These are phyloP conservation scores for Eugnorisma glareosa DNA, from an alignment of 2,888 invertebrate genomes.

Conservation along the genomic window DNA sequence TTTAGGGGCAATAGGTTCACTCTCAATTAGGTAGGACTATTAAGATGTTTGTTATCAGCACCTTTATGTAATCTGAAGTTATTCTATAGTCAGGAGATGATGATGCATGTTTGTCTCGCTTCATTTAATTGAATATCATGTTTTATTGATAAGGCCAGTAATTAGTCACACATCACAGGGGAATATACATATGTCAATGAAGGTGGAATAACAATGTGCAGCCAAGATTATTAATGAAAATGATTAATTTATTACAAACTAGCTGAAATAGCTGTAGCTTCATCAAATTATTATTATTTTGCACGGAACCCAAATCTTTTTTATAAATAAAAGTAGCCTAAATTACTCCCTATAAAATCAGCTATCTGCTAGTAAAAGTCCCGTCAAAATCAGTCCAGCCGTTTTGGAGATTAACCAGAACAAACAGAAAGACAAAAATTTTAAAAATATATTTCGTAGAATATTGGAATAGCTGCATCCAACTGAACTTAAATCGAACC, in stretches of 20 bases:
- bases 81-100: neutral
- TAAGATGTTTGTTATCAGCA: neutral
- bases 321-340: too few species aligned
- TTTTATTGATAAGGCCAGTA: slow-evolving; percentile 13
- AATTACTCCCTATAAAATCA: too few species aligned
- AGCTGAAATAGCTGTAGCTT: too few species aligned
- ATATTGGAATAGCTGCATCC: neutral
- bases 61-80: neutral
- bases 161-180: neutral
- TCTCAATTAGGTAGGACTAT: neutral
- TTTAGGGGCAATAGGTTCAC: neutral
- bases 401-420: too few species aligned
- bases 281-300: too few species aligned
- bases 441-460: neutral
- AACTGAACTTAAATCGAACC: too few species aligned
- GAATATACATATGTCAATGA: too few species aligned
- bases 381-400: too few species aligned
- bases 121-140: neutral
- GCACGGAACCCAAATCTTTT: too few species aligned
- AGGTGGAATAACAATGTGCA: neutral
- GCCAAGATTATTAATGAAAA: neutral
- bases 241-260: neutral
- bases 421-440: too few species aligned
- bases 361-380: too few species aligned
- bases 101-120: neutral